phyloP scores from a whole-genome alignment of 2,113 vertebrate genomes.

The Nesogale talazaci region DNA sequence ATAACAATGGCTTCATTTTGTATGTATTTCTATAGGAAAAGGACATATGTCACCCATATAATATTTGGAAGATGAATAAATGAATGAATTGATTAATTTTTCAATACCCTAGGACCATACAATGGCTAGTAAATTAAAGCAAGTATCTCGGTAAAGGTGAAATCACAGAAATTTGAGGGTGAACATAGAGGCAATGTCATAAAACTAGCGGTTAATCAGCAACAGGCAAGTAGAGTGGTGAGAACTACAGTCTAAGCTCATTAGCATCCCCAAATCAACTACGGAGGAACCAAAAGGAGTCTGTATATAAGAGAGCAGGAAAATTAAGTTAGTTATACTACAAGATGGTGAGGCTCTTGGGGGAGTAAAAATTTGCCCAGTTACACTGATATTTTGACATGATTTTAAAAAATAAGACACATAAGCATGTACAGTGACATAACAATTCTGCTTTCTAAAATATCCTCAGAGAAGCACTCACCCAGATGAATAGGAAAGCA shows the following conservation, averaged over 20 bases:
- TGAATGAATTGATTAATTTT: not conserved
- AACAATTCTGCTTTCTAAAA: not conserved
- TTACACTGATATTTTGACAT: not conserved
- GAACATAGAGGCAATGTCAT: not conserved
- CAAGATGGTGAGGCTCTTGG: not conserved
- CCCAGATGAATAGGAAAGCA: not conserved
- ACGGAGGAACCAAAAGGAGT: not conserved
- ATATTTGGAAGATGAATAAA: not conserved
- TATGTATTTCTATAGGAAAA: not conserved
- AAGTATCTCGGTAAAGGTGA: not conserved
- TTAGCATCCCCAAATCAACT: not conserved
- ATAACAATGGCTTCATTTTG: slow-evolving; percentile 18
- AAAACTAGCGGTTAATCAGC: not conserved
- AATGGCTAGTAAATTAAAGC: not conserved
- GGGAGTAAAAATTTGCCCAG: not conserved
- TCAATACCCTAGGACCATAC: not conserved
- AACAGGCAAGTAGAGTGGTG: not conserved
- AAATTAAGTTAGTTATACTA: not conserved
- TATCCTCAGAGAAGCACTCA: not conserved
- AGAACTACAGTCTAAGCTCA: not conserved
- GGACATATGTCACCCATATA: not conserved
- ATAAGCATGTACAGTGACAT: not conserved
- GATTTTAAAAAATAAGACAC: not conserved
- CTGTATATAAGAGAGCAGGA: not conserved
- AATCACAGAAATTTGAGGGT: not conserved